Conservation (phyloP, 2,113 vertebrate genomes). For the Falcunculus frontatus region DNA sequence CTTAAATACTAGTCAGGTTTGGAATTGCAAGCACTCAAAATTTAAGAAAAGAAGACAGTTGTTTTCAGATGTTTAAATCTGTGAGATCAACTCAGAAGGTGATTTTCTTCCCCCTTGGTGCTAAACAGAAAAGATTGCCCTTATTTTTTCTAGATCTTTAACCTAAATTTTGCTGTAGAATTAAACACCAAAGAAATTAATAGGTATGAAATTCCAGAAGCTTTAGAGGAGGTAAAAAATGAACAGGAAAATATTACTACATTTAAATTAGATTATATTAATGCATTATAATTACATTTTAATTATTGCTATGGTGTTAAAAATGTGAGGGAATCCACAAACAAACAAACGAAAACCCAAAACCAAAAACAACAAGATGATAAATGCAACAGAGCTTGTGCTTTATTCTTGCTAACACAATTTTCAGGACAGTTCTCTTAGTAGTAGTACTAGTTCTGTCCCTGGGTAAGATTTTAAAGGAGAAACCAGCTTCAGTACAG, state of each 20-base stretch:
- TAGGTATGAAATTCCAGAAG: neutral
- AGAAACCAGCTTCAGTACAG: neutral
- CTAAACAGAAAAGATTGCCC: neutral
- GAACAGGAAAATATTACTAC: neutral
- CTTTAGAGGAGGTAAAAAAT: neutral
- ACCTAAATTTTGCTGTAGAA: neutral
- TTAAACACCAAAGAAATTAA: neutral
- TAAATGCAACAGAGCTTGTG: neutral
- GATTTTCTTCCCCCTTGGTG: fast-evolving
- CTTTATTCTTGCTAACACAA: neutral
- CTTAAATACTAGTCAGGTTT: neutral
- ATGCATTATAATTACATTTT: neutral
- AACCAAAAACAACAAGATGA: neutral
- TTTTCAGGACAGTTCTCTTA: neutral
- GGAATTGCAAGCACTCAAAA: neutral
- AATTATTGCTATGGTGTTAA: neutral
- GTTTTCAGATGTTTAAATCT: neutral
- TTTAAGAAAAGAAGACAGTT: neutral
- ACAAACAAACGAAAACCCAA: neutral
- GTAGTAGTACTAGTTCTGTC: neutral
- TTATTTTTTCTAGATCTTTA: neutral
- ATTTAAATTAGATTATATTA: neutral
- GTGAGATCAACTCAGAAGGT: neutral
- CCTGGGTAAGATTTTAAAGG: neutral
- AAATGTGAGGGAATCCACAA: neutral